Base-by-base conservation (phyloP, 2,888 invertebrate species). In the Ischnura elegans region DNA sequence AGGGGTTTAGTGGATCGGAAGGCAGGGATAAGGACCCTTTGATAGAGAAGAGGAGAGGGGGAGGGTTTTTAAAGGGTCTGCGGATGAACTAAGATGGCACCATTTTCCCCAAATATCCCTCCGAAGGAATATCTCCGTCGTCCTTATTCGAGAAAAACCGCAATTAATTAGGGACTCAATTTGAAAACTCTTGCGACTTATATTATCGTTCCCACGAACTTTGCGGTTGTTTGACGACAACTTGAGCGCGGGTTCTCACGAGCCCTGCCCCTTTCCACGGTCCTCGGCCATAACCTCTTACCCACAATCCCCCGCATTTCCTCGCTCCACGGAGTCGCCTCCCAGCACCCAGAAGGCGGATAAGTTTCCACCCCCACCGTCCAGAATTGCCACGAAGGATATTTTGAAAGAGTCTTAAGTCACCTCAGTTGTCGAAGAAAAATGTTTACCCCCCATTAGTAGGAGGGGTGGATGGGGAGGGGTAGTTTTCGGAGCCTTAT, bases 181-280 rank as follows among this genome's bases (percentile, higher is more conserved):
- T 87, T 42, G 55, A 55, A 87, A 42, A 87, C 87, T 87, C 55
- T 42, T 25, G 21, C 36, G 29, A 36, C 87, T 51, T 25, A 51
- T 51, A 51, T 36, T 51, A 87, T 51, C 90, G n/a, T 66, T 90
- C 90, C 46, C 76, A 76, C 86, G 42, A 90, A 61, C 61, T 61
- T 61, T 42, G 90, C 61, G 90, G 90, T 66, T 43, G 66, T 90
- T 90, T 66, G 90, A 90, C 90, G 90, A 90, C 90, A 90, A 61
- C 66, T 45, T 42, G 42, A 90, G 36, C 61, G n/a, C 76, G 76
- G 76, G 76, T 76, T 76, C 76, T 13, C 76, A 36, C 76, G 29
- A 8, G 10, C n/a, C 76, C 36, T 36, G 51, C 13, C 51, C 51
- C 13, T 19, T 8, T 5, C 47, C 51, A 3, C 51, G 16, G n/a